Conservation (phyloP, 2,797 vertebrate genomes). For the Mus minutoides region DNA sequence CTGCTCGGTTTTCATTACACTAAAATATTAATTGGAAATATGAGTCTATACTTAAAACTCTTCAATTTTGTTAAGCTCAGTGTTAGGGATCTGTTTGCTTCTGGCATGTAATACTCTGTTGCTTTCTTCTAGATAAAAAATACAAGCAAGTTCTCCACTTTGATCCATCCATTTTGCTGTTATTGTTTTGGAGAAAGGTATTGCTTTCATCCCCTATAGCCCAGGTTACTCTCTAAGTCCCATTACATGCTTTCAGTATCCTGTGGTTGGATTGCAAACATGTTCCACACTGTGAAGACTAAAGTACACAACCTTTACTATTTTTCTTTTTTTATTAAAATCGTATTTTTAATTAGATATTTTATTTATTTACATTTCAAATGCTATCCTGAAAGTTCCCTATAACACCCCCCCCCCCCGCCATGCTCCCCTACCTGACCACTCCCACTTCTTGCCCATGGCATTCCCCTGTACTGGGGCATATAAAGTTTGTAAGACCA, state of each 20-base stretch:
- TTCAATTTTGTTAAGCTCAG: not conserved
- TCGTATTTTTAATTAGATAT: too few species aligned
- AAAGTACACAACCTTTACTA: not conserved
- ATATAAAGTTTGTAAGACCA: too few species aligned
- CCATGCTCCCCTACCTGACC: too few species aligned
- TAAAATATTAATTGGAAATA: not conserved
- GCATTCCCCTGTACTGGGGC: too few species aligned
- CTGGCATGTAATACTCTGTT: not conserved
- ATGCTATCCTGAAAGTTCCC: too few species aligned
- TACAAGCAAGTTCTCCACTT: not conserved
- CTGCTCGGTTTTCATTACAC: not conserved
- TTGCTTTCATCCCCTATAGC: not conserved
- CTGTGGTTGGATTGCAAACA: not conserved
- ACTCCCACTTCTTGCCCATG: too few species aligned
- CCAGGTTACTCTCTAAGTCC: not conserved
- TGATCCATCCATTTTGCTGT: not conserved
- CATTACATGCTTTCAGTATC: not conserved
- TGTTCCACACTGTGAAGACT: too few species aligned
- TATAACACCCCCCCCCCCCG: too few species aligned
- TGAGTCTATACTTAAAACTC: not conserved
- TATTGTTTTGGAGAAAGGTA: not conserved
- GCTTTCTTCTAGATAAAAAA: not conserved
- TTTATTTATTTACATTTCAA: too few species aligned
- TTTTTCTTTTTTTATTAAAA: too few species aligned
- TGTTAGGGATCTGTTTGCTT: not conserved